Percentiles rank a stretch among this genome's conserved stretches.
Evolutionary conservation across 2,113 vertebrate species (phyloP).

Genomic region (Brachyistius frenatus): DNA sequence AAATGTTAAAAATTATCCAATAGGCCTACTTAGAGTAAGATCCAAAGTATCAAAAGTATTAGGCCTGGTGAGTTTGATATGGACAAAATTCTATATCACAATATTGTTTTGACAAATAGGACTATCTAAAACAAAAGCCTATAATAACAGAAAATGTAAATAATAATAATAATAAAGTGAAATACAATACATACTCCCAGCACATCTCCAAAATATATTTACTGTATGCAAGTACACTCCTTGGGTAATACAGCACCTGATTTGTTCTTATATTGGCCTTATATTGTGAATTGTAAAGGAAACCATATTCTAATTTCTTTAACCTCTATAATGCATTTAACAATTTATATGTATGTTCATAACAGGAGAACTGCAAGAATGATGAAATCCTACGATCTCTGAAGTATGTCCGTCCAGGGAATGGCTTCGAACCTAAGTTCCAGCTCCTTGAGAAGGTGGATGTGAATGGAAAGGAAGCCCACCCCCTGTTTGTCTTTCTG

Average conservation of each 20-base stretch:
- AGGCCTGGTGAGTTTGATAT: too few species aligned
- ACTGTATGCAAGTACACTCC: too few species aligned
- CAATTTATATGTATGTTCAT: conserved; percentile 17
- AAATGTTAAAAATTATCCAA: too few species aligned
- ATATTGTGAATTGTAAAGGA: background rate
- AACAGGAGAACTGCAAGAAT: conserved; percentile 90
- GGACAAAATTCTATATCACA: too few species aligned
- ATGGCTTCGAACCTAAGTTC: conserved; percentile 92
- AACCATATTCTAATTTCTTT: background rate
- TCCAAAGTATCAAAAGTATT: too few species aligned
- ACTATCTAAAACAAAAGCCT: too few species aligned
- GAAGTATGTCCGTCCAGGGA: conserved; percentile 90
- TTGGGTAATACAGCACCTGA: too few species aligned
- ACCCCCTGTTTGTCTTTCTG: conserved; percentile 89
- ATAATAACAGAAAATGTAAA: background rate
- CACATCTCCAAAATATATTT: background rate
- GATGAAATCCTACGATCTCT: conserved; percentile 90
- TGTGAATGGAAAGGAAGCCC: conserved; percentile 90
- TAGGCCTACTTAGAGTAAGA: too few species aligned
- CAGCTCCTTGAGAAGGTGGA: conserved; percentile 91
- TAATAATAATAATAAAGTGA: too few species aligned
- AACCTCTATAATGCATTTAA: background rate
- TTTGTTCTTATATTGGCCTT: background rate
- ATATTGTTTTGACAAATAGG: too few species aligned
- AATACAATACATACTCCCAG: too few species aligned